These are phyloP conservation scores for Sebastes matsubarae DNA, from an alignment of 2,797 vertebrate genomes.

Conservation along the genomic window DNA sequence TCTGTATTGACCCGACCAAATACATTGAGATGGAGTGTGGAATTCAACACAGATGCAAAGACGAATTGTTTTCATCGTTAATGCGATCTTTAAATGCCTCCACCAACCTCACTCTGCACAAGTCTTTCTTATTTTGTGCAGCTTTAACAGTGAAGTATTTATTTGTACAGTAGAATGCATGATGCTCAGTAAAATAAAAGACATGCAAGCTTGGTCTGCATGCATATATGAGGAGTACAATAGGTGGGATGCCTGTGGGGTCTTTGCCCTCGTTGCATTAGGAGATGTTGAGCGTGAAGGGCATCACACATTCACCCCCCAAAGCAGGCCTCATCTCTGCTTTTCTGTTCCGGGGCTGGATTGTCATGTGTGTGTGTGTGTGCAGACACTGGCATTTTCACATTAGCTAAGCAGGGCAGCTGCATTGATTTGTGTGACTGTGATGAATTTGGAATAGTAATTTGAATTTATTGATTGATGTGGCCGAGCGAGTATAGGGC, in stretches of 20 bases:
- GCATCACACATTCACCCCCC: slow-evolving; percentile 36
- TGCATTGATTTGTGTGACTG: slow-evolving; percentile 88
- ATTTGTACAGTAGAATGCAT: neutral
- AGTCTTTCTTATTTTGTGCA: slow-evolving; percentile 27
- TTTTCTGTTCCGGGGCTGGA: slow-evolving; percentile 62
- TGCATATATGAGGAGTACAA: slow-evolving; percentile 8
- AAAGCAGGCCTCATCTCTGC: slow-evolving; percentile 51
- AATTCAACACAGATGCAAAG: slow-evolving; percentile 87
- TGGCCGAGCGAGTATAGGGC: slow-evolving; percentile 81
- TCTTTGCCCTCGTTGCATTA: slow-evolving; percentile 53
- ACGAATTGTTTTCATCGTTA: slow-evolving; percentile 85
- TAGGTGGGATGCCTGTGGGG: slow-evolving; percentile 29
- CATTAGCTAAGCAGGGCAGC: slow-evolving; percentile 88
- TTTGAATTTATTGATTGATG: slow-evolving; percentile 92
- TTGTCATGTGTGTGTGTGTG: slow-evolving; percentile 57
- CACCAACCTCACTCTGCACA: slow-evolving; percentile 40
- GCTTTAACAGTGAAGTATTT: slow-evolving; percentile 28
- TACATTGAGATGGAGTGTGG: slow-evolving; percentile 88
- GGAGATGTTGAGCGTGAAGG: slow-evolving; percentile 75
- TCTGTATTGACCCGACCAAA: slow-evolving; percentile 85
- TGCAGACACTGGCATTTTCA: slow-evolving; percentile 83
- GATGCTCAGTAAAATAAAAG: neutral
- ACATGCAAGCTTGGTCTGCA: neutral
- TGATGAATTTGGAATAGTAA: slow-evolving; percentile 95
- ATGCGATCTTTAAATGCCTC: slow-evolving; percentile 81